Evolutionary conservation across 2,797 vertebrate species (phyloP).

Genomic region (Onychomys arenicola): DNA sequence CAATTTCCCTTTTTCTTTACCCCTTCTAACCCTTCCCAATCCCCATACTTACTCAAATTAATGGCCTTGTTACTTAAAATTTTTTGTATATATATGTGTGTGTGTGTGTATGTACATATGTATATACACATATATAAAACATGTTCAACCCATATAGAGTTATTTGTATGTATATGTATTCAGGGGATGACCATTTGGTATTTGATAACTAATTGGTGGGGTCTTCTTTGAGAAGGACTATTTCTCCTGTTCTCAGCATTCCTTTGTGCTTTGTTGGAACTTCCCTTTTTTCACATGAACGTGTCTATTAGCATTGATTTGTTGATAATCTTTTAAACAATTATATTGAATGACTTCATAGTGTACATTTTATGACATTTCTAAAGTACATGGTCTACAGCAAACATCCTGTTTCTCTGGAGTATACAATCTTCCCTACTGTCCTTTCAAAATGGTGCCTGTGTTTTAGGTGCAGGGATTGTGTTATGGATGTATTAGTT

Average conservation of each 20-base stretch:
- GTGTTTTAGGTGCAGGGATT: background rate
- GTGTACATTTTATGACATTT: background rate
- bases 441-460: background rate
- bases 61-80: background rate
- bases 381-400: background rate
- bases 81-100: background rate
- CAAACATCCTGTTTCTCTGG: background rate
- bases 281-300: background rate
- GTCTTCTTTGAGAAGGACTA: too few species aligned
- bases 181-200: background rate
- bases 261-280: background rate
- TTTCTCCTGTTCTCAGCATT: background rate
- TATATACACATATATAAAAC: too few species aligned
- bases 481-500: too few species aligned
- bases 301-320: background rate
- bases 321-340: background rate
- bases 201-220: too few species aligned
- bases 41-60: background rate
- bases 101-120: rapidly evolving
- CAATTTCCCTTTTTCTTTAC: background rate
- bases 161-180: background rate
- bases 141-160: background rate
- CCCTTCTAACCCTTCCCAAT: background rate
- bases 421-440: background rate
- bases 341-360: background rate